phyloP scores from a whole-genome alignment of 1,140 invertebrate species.

The Agrypnia vestita region DNA sequence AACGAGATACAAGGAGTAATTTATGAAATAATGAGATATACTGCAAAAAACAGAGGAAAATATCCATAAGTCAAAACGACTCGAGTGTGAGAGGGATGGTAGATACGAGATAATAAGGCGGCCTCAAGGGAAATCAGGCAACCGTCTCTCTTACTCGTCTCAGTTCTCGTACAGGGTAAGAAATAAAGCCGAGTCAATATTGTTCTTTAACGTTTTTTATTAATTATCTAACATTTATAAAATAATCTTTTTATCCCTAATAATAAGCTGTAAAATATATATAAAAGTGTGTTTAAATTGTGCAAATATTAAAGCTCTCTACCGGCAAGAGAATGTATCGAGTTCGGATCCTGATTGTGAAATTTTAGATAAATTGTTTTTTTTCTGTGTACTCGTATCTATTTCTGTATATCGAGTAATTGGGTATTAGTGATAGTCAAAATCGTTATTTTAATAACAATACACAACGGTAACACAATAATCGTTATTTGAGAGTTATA shows the following conservation, averaged over 20 bases:
- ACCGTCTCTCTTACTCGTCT: slow-evolving; percentile 22
- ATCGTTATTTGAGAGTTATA: too few relatives aligned
- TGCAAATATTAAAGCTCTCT: neutral
- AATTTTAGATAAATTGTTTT: too few relatives aligned
- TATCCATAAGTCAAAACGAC: slow-evolving; percentile 14
- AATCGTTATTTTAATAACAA: too few relatives aligned
- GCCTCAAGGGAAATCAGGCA: slow-evolving; percentile 47
- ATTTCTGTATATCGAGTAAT: too few relatives aligned
- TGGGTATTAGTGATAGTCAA: too few relatives aligned
- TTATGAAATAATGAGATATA: slow-evolving; percentile 26
- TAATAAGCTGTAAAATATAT: too few relatives aligned
- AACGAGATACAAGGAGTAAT: slow-evolving; percentile 1
- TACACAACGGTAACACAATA: too few relatives aligned
- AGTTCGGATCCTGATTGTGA: too few relatives aligned
- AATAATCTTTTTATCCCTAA: neutral
- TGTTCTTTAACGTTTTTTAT: neutral
- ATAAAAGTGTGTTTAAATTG: neutral
- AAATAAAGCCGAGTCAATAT: slow-evolving; percentile 31
- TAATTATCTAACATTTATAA: neutral
- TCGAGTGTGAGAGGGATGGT: slow-evolving; percentile 22
- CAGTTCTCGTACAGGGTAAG: slow-evolving; percentile 2
- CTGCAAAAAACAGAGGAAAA: neutral
- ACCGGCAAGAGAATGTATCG: neutral
- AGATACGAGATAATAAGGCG: slow-evolving; percentile 24
- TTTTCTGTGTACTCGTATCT: too few relatives aligned